Evolutionary conservation across 1,140 invertebrate species (phyloP), one percentile per base, ranked within the genome.

Genomic region (Ceratoteleas bidentatus): DNA sequence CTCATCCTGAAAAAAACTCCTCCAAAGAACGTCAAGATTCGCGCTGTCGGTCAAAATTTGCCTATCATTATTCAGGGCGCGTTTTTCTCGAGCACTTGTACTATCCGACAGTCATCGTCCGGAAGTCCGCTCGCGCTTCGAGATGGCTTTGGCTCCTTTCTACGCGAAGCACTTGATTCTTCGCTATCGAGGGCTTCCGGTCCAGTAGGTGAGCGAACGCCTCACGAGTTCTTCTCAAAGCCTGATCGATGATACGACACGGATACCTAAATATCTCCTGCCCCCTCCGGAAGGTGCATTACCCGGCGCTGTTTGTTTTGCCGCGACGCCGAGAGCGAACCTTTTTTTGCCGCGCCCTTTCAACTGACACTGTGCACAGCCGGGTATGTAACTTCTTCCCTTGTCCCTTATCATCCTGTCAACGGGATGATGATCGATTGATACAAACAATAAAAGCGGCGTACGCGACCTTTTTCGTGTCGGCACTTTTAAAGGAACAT

Each of bases 161-260:
- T 11, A 11, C 53, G 62, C 47, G 50, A 10, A 52, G 33, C 57
- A 56, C 61, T 77, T 69, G 73, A 73, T 73, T 77, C 56, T 58
- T 73, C 14, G 52, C 56, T 62, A 72, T 73, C 40, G 54, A 73
- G 62, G 64, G 52, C 68, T 73, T 75, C 58, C 52, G 57, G 38
- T 56, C 54, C 60, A 52, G 65, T 64, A 61, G 47, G 14, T 32
- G 50, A 60, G 52, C 34, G 53, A 64, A 58, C 36, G 65, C 58
- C 11, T 5, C 2, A n/a, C 3, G 47, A 76, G 43, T 6, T n/a
- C 11, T 68, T 68, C 62, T 64, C 50, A 69, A 62, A 74, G 56
- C 45, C 36, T 77, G 66, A 82, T 82, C 80, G 62, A 82, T 76
- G 73, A 81, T 81, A 82, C 56, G 73, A 82, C 70, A 81, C 57